phyloP scores from a whole-genome alignment of 2,113 vertebrate genomes.

The Psilopsiagon aurifrons region DNA sequence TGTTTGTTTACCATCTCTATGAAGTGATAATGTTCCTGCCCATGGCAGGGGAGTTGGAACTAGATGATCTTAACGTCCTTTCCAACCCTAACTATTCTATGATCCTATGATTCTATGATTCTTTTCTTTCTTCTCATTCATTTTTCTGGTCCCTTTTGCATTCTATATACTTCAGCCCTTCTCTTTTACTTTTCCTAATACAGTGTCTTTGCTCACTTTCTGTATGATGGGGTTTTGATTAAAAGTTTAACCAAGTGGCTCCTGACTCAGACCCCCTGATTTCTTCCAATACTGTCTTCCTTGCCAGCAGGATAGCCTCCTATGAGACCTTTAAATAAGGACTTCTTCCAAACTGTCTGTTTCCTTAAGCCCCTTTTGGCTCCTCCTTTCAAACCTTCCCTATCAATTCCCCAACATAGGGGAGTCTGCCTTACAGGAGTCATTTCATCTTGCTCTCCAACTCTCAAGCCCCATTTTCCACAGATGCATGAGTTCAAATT shows the following conservation, averaged over 20 bases:
- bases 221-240: not conserved
- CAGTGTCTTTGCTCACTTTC: not conserved
- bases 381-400: not conserved
- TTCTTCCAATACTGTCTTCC: not conserved
- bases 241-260: not conserved
- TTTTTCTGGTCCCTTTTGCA: not conserved
- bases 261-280: not conserved
- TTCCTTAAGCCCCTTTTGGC: not conserved
- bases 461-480: not conserved
- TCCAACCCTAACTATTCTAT: too few relatives aligned
- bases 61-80: too few relatives aligned
- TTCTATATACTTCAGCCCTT: not conserved
- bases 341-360: not conserved
- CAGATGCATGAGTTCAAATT: not conserved
- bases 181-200: not conserved
- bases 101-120: too few relatives aligned
- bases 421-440: not conserved
- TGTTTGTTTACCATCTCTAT: not conserved
- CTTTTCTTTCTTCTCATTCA: not conserved
- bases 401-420: not conserved
- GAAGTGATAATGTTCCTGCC: not conserved
- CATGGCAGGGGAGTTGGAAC: too few relatives aligned
- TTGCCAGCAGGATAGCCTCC: not conserved
- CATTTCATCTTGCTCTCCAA: not conserved
- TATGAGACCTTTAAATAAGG: not conserved